Conservation (phyloP, 2,113 vertebrate genomes). For the Dendrocopos noguchii region DNA sequence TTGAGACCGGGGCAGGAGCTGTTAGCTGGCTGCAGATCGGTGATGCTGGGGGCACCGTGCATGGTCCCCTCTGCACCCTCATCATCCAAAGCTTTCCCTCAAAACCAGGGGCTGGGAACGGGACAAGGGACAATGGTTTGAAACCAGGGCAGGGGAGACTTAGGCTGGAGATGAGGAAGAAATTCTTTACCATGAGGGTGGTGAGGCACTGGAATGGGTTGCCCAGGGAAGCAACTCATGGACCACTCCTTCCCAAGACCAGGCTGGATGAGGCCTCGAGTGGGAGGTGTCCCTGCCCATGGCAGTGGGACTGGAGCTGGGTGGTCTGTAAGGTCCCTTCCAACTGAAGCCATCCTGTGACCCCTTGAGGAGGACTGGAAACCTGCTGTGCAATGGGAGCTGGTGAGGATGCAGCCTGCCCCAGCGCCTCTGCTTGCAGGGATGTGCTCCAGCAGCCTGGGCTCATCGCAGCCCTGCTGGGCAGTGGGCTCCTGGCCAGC, state of each 20-base stretch:
- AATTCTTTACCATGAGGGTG: background rate
- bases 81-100: background rate
- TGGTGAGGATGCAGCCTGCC: background rate
- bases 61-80: background rate
- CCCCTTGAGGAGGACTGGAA: background rate
- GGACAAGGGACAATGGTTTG: too few relatives aligned
- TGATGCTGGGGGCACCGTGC: background rate
- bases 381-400: background rate
- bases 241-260: too few relatives aligned
- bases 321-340: too few relatives aligned
- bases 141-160: too few relatives aligned
- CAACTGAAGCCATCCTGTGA: too few relatives aligned
- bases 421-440: background rate
- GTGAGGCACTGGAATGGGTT: too few relatives aligned
- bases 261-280: too few relatives aligned
- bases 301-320: too few relatives aligned
- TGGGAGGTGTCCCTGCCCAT: too few relatives aligned
- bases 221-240: too few relatives aligned
- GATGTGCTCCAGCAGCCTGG: slow-evolving; percentile 11
- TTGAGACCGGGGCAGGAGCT: background rate
- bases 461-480: background rate
- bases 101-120: background rate
- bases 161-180: too few relatives aligned
- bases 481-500: slow-evolving; percentile 4
- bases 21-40: fast-evolving